Base-by-base conservation (phyloP, 2,888 invertebrate species). In the Stenchaetothrips biformis region DNA sequence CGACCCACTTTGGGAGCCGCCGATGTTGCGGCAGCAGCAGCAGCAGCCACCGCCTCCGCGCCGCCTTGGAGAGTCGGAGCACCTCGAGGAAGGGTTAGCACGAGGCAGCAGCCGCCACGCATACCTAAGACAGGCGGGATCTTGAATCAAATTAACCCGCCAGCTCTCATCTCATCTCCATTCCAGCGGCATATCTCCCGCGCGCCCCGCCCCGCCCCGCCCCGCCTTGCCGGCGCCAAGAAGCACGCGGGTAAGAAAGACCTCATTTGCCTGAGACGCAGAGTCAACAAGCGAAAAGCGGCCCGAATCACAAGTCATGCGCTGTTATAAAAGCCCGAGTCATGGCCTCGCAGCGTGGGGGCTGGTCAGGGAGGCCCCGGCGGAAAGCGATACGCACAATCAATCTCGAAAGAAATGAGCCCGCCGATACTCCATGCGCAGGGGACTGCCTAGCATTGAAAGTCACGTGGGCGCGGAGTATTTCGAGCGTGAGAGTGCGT, bases 61-160 rank as follows among this genome's bases (percentile, higher is more conserved):
- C 2, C 1, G 37, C 1, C 2, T 37, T 6, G 59, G 18, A 59
- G 59, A 18, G 59, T 59, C 18, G 59, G 59, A 53, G 53, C 53
- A 53, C 13, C 53, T 13, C 13, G 53, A 16, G 53, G 13, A 9
- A 13, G 13, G 18, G 59, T 18, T 18, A 18, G 18, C 59, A 59
- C 59, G 59, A 16, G 2, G 67, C 67, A 25, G 67, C 67, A 25
- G 16, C 59, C 18, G 59, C 67, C 25, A 21, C 67, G 67, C 67
- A 74, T 74, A 74, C 67, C 67, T 74, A 74, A 74, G 67, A 74
- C 67, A 74, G 25, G 25, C 25, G 67, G 67, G 67, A 74, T 74
- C 67, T 74, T 74, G 67, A 74, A 74, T 74, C 67, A 74, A 74
- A 74, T 74, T 74, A 74, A 74, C 67, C 67, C 67, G 67, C 25